Conservation (phyloP, 1,140 invertebrate species). For the Patella vulgata region DNA sequence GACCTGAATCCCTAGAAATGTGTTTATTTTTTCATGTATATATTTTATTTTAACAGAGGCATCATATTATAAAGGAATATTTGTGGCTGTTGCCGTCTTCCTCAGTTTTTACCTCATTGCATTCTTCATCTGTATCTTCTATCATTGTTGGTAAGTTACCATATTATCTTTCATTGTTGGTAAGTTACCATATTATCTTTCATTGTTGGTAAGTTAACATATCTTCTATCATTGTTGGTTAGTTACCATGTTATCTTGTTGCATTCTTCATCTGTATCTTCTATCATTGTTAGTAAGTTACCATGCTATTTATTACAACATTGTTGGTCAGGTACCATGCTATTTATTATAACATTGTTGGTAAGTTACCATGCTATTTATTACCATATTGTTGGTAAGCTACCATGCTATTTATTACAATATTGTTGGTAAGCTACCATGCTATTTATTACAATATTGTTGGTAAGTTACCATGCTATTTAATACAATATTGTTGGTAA, state of each 20-base stretch:
- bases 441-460: too few species aligned
- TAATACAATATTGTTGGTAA: too few species aligned
- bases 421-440: too few species aligned
- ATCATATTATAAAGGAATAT: conserved; percentile 74
- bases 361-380: too few species aligned
- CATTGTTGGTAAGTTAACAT: too few species aligned
- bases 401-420: too few species aligned
- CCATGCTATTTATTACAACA: conserved; percentile 2
- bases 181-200: background rate
- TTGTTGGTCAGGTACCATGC: conserved; percentile 19
- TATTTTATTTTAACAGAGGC: too few species aligned
- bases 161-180: conserved; percentile 23
- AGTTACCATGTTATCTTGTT: conserved; percentile 73
- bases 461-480: too few species aligned
- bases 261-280: conserved; percentile 68
- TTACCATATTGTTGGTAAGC: too few species aligned
- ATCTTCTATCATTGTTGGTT: too few species aligned
- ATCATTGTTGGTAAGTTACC: conserved; percentile 66
- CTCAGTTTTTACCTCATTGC: conserved; percentile 73
- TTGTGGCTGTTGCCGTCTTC: conserved; percentile 70
- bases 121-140: conserved; percentile 67
- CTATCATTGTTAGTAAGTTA: conserved; percentile 67
- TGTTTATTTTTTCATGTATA: too few species aligned
- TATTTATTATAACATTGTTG: background rate
- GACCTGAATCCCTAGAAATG: too few species aligned